phyloP scores from a whole-genome alignment of 2,888 invertebrate species.

The Ectobius pallidus region DNA sequence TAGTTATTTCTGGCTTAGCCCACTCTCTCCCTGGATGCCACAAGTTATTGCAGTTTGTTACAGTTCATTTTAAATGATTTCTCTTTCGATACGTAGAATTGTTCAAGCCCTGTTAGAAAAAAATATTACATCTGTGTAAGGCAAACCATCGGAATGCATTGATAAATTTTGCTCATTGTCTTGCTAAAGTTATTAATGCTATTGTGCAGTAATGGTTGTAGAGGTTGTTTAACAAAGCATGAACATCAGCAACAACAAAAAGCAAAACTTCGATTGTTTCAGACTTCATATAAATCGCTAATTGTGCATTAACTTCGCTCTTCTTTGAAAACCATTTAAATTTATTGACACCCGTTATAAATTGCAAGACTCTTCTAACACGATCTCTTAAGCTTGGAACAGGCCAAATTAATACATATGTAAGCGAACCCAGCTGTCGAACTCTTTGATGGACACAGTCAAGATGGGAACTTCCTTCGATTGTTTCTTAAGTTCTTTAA shows the following conservation, averaged over 20 bases:
- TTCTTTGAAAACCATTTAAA: not conserved
- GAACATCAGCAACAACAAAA: not conserved
- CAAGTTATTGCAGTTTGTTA: too few relatives aligned
- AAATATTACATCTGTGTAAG: too few relatives aligned
- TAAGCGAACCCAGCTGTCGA: not conserved
- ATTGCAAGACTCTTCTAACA: too few relatives aligned
- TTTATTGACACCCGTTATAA: not conserved
- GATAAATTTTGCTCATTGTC: too few relatives aligned
- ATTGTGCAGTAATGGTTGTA: not conserved
- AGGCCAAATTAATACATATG: not conserved
- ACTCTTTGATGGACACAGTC: not conserved
- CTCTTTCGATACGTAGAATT: too few relatives aligned
- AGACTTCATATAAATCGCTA: not conserved
- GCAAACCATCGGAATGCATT: too few relatives aligned
- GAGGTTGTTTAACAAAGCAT: not conserved
- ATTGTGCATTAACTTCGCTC: not conserved
- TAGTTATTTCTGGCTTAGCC: too few relatives aligned
- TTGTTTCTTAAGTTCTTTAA: not conserved
- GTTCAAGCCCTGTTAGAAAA: too few relatives aligned
- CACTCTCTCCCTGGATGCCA: too few relatives aligned
- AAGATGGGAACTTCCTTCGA: not conserved
- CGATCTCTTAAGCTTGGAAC: not conserved
- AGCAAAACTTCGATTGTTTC: not conserved
- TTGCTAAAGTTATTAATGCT: too few relatives aligned
- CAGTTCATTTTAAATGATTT: too few relatives aligned